Percentiles rank a stretch among this genome's conserved stretches.
phyloP scores from a whole-genome alignment of 2,797 vertebrate species.

The Lophura swinhoii region DNA sequence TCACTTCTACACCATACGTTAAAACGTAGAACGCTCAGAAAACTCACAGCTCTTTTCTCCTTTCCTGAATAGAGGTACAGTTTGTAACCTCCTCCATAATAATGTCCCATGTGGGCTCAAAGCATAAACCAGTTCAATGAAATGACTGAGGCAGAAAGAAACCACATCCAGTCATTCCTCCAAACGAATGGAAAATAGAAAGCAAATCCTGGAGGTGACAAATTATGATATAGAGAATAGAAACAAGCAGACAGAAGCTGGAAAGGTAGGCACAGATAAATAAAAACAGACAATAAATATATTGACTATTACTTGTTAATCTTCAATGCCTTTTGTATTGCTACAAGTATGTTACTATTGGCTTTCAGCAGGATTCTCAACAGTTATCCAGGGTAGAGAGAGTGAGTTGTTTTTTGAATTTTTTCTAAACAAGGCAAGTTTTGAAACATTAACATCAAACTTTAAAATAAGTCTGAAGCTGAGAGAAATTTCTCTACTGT shows the following conservation, averaged over 20 bases:
- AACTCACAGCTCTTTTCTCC: neutral
- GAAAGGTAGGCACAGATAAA: too few relatives aligned
- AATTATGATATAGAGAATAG: too few relatives aligned
- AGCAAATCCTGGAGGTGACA: too few relatives aligned
- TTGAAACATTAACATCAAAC: neutral
- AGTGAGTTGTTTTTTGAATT: fast-evolving
- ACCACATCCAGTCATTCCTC: too few relatives aligned
- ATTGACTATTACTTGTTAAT: too few relatives aligned
- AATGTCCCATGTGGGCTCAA: neutral
- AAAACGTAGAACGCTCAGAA: neutral
- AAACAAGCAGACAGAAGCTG: too few relatives aligned
- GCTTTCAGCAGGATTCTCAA: neutral
- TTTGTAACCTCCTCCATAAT: neutral
- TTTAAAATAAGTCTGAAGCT: too few relatives aligned
- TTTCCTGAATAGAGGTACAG: neutral
- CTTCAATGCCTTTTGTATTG: neutral
- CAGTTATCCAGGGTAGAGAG: fast-evolving
- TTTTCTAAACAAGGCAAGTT: neutral
- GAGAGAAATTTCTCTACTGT: neutral
- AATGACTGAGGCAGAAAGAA: too few relatives aligned
- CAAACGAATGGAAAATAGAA: too few relatives aligned
- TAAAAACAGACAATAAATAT: too few relatives aligned
- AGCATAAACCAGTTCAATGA: too few relatives aligned
- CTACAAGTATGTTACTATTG: neutral
- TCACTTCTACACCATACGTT: fast-evolving